Evolutionary conservation across 2,797 vertebrate species (phyloP).

Genomic region (Taeniopygia guttata): DNA sequence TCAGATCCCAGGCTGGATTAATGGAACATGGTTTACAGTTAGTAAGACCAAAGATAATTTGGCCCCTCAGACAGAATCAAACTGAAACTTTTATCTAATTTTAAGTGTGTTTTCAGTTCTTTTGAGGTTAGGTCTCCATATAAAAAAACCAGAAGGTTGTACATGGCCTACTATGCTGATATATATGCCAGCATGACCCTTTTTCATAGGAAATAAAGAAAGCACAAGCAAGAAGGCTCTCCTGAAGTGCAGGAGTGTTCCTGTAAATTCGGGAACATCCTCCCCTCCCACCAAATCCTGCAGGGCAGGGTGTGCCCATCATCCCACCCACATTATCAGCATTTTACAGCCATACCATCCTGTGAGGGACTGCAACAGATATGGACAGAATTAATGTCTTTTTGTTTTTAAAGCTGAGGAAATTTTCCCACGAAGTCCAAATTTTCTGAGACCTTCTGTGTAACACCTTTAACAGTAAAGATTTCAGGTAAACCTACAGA

Average conservation of each 20-base stretch:
- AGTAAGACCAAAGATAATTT: neutral
- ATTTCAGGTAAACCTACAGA: neutral
- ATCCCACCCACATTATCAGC: neutral
- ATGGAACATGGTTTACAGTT: neutral
- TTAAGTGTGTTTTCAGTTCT: neutral
- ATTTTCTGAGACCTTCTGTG: slow-evolving; percentile 6
- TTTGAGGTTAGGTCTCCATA: neutral
- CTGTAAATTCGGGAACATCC: neutral
- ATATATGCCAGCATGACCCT: neutral
- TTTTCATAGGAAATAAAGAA: neutral
- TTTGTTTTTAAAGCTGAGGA: slow-evolving; percentile 6
- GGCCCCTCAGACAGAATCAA: neutral
- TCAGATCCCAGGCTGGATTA: neutral
- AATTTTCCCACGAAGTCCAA: neutral
- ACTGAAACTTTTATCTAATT: neutral
- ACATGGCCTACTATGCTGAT: neutral
- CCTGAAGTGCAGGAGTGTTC: neutral
- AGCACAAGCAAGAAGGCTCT: neutral
- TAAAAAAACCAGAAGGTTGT: neutral
- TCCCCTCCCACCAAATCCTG: neutral
- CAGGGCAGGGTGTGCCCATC: neutral
- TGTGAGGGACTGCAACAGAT: neutral
- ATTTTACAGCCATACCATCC: neutral
- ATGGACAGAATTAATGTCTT: neutral
- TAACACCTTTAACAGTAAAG: neutral